A percentile compares a stretch with the other conserved stretches of the same genome.
These are phyloP conservation scores for Caenorhabditis doughertyi DNA, from an alignment of 2,888 invertebrate species.

Conservation along the genomic window DNA sequence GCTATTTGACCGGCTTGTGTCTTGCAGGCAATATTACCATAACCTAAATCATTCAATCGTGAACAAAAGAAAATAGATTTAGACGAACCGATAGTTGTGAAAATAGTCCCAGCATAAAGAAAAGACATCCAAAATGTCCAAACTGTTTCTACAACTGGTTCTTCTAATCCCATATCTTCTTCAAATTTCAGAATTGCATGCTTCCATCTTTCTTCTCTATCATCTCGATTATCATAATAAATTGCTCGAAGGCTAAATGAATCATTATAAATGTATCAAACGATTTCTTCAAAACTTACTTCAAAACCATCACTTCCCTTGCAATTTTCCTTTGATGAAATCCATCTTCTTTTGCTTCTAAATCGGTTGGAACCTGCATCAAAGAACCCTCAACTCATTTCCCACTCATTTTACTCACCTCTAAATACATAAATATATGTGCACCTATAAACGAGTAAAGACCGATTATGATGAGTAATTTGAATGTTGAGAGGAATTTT, in stretches of 20 bases:
- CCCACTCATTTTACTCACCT: constrained; percentile 56
- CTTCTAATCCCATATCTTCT: constrained; percentile 69
- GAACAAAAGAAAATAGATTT: neutral
- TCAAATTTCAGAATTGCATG: constrained; percentile 79
- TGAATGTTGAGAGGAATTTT: constrained; percentile 60
- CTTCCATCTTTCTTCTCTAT: constrained; percentile 79
- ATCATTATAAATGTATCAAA: too few species aligned
- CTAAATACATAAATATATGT: constrained; percentile 79
- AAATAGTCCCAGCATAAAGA: constrained; percentile 81
- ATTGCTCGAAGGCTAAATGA: constrained; percentile 71
- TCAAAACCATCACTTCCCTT: constrained; percentile 78
- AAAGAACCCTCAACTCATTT: constrained; percentile 9
- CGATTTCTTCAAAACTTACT: constrained; percentile 66
- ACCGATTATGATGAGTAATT: constrained; percentile 74
- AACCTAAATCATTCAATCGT: too few species aligned
- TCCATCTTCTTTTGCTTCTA: constrained; percentile 73
- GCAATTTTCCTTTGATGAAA: constrained; percentile 78
- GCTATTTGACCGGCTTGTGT: constrained; percentile 91
- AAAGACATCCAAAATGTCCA: constrained; percentile 82
- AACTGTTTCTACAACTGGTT: constrained; percentile 71
- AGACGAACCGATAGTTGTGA: constrained; percentile 81
- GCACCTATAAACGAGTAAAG: constrained; percentile 80
- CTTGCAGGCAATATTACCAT: constrained; percentile 95
- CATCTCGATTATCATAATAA: constrained; percentile 73
- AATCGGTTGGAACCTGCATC: constrained; percentile 74